Percentiles rank a stretch among this genome's conserved stretches.
phyloP scores from a whole-genome alignment of 2,888 invertebrate species.

The Clivina fossor region DNA sequence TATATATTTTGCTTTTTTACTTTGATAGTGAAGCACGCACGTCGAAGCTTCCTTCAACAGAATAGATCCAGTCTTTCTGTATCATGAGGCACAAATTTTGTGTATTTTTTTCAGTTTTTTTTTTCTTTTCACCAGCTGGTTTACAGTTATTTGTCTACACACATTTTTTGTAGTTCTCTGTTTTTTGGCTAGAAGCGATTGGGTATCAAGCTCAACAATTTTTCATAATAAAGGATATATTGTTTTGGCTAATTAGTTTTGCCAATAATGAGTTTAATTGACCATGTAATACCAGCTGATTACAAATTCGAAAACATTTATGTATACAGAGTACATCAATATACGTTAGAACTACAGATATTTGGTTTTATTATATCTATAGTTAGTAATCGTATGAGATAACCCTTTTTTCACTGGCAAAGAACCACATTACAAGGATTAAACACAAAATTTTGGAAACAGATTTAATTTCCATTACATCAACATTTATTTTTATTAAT shows the following conservation, averaged over 20 bases:
- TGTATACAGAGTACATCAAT: conserved; percentile 12
- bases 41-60: conserved; percentile 17
- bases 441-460: no score
- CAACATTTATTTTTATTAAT: not conserved
- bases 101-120: no score
- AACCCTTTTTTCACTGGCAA: not conserved
- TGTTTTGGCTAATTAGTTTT: not conserved
- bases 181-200: not conserved
- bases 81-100: conserved; percentile 25
- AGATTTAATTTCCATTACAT: no score
- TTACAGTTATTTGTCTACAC: conserved; percentile 13
- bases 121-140: conserved; percentile 23
- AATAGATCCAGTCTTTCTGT: conserved; percentile 27
- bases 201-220: not conserved
- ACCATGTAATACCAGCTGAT: conserved; percentile 29
- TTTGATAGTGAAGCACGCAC: not conserved
- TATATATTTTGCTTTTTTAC: not conserved
- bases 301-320: conserved; percentile 21
- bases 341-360: not conserved
- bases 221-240: no score
- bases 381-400: not conserved
- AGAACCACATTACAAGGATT: no score
- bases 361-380: not conserved
- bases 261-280: conserved; percentile 17
- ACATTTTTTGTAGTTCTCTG: not conserved